phyloP scores from a whole-genome alignment of 2,888 invertebrate genomes.

The Aporophyla nigra region DNA sequence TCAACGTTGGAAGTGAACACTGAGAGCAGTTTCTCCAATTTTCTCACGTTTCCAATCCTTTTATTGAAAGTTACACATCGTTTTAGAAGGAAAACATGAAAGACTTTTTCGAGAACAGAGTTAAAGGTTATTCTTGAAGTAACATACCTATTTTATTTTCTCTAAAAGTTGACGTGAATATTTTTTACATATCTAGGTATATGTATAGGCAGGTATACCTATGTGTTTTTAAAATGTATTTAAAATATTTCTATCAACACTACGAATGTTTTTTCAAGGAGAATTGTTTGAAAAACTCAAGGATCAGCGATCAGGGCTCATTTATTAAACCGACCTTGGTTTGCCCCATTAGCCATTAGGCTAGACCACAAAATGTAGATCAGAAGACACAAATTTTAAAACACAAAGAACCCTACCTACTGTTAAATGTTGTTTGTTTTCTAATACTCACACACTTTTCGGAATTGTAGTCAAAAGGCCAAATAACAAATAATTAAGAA shows the following conservation, averaged over 20 bases:
- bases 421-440: not conserved
- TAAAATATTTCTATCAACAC: not conserved
- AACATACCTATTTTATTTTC: not conserved
- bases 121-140: not conserved
- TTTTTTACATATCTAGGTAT: not conserved
- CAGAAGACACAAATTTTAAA: not conserved
- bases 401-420: not conserved
- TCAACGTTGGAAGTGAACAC: slow-evolving; percentile 36
- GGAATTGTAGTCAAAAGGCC: not conserved
- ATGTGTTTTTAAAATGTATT: not conserved
- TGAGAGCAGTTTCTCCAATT: slow-evolving; percentile 39
- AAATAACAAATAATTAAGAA: not conserved
- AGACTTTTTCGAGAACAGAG: not conserved
- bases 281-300: not conserved
- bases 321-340: too few relatives aligned
- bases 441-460: not conserved
- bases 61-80: not conserved
- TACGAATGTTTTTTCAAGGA: not conserved
- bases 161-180: not conserved
- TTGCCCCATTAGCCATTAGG: too few relatives aligned
- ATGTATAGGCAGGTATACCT: too few relatives aligned
- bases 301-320: too few relatives aligned
- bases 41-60: slow-evolving; percentile 24
- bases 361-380: slow-evolving; percentile 11
- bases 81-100: not conserved